phyloP scores from a whole-genome alignment of 2,888 invertebrate species.

The Xanthia icteritia region DNA sequence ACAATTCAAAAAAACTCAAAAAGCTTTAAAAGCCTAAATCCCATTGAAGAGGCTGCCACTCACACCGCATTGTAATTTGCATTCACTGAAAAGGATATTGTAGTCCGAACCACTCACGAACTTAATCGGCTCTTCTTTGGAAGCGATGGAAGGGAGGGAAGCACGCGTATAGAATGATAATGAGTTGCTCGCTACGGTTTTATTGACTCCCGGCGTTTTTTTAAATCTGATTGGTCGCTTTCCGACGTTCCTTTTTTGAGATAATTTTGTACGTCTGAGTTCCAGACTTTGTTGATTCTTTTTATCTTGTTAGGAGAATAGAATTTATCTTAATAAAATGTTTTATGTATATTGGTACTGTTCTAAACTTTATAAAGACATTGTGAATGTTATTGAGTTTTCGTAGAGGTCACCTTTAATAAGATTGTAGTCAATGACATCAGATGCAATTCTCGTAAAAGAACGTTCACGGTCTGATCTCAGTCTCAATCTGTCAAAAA shows the following conservation, averaged over 20 bases:
- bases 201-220: conserved; percentile 77
- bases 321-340: conserved; percentile 44
- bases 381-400: conserved; percentile 21
- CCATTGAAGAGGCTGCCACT: conserved; percentile 57
- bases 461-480: no score
- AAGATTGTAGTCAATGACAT: not conserved
- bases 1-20: conserved; percentile 42
- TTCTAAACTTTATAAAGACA: conserved; percentile 22
- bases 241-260: conserved; percentile 48
- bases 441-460: no score
- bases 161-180: conserved; percentile 63
- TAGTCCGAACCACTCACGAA: conserved; percentile 73
- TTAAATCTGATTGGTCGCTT: conserved; percentile 76
- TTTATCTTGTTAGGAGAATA: conserved; percentile 49
- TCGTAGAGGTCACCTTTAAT: conserved; percentile 18
- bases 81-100: conserved; percentile 69
- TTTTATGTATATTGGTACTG: conserved; percentile 32
- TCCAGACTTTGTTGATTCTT: conserved; percentile 47
- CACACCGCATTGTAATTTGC: conserved; percentile 67
- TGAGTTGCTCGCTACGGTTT: conserved; percentile 70
- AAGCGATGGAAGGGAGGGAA: conserved; percentile 19
- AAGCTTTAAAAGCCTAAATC: conserved; percentile 55
- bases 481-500: no score
- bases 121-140: conserved; percentile 70
- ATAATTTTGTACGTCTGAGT: conserved; percentile 48